Evolutionary conservation across 2,797 vertebrate species (phyloP).

Genomic region (Mormyrops boulengeri): DNA sequence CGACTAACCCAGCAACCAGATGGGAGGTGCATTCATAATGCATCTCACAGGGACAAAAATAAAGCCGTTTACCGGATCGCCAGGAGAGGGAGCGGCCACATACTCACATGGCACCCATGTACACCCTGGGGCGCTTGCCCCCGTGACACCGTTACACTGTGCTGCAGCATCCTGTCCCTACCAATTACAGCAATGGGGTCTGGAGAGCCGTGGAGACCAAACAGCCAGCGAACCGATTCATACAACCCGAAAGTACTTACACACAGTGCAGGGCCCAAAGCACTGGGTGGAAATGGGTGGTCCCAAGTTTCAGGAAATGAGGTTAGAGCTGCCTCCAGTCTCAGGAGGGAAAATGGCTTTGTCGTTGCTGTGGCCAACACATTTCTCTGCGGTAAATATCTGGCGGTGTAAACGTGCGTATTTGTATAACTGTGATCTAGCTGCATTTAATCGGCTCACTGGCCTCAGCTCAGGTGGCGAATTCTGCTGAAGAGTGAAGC

Average conservation of each 20-base stretch:
- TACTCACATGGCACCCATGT: not conserved
- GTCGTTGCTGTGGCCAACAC: not conserved
- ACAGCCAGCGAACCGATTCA: not conserved
- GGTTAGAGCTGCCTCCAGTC: not conserved
- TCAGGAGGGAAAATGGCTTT: not conserved
- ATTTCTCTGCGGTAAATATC: not conserved
- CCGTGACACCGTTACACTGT: not conserved
- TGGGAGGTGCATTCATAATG: conserved; percentile 2
- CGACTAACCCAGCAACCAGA: conserved; percentile 9
- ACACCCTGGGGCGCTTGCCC: not conserved
- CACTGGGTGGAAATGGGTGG: not conserved
- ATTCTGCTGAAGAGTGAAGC: not conserved
- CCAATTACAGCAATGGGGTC: not conserved
- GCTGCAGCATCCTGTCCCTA: not conserved
- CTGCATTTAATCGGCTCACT: not conserved
- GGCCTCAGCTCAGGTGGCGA: not conserved
- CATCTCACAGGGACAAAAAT: not conserved
- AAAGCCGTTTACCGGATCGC: not conserved
- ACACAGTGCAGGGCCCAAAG: not conserved
- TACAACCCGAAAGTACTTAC: not conserved
- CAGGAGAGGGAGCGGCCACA: not conserved
- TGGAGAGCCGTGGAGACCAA: not conserved
- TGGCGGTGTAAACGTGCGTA: not conserved
- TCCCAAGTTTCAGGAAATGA: not conserved
- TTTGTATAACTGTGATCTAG: not conserved